Evolutionary conservation across 2,113 vertebrate species (phyloP).

Genomic region (Petrocephalus microphthalmus): DNA sequence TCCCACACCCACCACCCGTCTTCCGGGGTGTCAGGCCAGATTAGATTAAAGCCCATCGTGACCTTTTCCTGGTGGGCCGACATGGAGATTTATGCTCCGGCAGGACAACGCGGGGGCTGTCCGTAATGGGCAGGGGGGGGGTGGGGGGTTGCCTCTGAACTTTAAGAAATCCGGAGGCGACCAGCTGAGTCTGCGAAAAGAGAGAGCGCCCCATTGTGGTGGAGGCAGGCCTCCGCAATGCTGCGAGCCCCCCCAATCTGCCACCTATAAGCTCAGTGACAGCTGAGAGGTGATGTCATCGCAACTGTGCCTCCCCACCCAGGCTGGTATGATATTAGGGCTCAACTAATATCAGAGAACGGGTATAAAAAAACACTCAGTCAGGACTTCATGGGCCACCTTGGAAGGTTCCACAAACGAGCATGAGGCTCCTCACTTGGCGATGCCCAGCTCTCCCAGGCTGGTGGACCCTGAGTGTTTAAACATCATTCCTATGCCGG

Average conservation of each 20-base stretch:
- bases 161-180: not conserved
- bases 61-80: not conserved
- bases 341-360: not conserved
- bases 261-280: not conserved
- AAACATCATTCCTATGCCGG: too few species aligned
- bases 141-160: not conserved
- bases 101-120: not conserved
- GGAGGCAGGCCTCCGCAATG: not conserved
- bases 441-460: not conserved
- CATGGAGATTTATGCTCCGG: conserved; percentile 10
- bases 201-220: not conserved
- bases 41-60: not conserved
- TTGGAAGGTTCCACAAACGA: not conserved
- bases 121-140: not conserved
- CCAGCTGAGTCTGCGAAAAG: not conserved
- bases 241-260: not conserved
- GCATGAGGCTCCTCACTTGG: not conserved
- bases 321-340: not conserved
- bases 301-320: not conserved
- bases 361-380: not conserved
- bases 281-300: not conserved
- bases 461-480: not conserved
- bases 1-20: not conserved
- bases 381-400: not conserved
- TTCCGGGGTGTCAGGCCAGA: not conserved